phyloP scores from a whole-genome alignment of 2,888 invertebrate species.

The Melikaiella ostensackeni region DNA sequence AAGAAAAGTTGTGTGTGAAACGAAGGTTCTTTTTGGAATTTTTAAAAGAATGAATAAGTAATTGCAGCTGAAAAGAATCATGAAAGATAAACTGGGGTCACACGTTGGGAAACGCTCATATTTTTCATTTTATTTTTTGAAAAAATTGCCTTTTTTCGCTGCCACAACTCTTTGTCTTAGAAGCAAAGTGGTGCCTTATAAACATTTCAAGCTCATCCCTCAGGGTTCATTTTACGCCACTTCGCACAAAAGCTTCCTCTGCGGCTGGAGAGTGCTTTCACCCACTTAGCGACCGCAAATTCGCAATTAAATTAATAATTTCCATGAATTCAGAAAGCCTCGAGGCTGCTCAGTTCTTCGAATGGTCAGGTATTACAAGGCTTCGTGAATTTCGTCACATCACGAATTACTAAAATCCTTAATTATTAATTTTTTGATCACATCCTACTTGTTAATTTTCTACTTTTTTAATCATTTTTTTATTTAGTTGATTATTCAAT shows the following conservation, averaged over 20 bases:
- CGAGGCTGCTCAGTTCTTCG: neutral
- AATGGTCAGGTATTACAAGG: no score
- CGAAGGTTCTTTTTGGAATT: neutral
- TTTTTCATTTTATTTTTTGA: neutral
- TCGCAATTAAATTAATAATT: slow-evolving; percentile 24
- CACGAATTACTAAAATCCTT: no score
- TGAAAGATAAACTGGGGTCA: neutral
- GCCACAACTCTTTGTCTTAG: neutral
- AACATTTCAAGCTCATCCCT: slow-evolving; percentile 22
- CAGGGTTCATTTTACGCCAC: slow-evolving; percentile 6
- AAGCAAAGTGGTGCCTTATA: slow-evolving; percentile 17
- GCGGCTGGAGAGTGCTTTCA: neutral
- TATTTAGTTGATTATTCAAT: no score
- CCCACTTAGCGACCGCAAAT: slow-evolving; percentile 12
- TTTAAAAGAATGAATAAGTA: neutral
- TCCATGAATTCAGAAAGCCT: neutral
- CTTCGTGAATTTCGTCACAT: no score
- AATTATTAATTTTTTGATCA: no score
- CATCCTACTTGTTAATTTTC: no score
- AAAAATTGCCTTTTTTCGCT: neutral
- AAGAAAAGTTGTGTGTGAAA: no score
- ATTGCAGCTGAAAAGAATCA: neutral
- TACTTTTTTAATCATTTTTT: no score
- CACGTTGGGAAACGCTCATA: neutral
- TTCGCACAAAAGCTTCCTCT: slow-evolving; percentile 4